These are phyloP conservation scores for Fregata magnificens DNA, from an alignment of 2,113 vertebrate species.

Conservation along the genomic window DNA sequence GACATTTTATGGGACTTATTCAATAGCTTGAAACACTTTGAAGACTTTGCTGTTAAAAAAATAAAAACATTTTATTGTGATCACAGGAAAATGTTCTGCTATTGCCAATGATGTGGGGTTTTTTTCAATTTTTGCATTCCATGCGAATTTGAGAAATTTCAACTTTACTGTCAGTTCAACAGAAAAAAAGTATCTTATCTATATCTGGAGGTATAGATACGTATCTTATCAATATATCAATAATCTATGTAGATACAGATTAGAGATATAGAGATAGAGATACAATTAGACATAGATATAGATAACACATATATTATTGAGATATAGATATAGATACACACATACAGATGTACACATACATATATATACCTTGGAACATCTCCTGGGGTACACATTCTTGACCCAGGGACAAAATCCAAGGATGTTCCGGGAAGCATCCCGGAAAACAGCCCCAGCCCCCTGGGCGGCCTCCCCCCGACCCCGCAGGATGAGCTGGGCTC, in stretches of 20 bases:
- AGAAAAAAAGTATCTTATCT: fast-evolving
- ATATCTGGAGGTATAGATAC: no score
- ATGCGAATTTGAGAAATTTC: background rate
- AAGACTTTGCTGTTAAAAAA: background rate
- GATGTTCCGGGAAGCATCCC: background rate
- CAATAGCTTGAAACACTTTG: background rate
- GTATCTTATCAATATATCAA: no score
- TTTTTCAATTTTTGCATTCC: background rate
- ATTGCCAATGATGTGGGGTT: fast-evolving
- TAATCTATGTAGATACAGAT: background rate
- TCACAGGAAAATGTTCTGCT: background rate
- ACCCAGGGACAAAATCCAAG: background rate
- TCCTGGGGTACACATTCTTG: no score
- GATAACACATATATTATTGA: background rate
- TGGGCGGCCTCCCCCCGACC: background rate
- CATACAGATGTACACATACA: fast-evolving
- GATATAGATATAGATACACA: no score
- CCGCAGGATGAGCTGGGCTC: no score
- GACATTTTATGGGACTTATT: background rate
- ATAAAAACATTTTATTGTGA: background rate
- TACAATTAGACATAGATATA: background rate
- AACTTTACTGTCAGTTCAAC: background rate
- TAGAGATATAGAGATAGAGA: background rate
- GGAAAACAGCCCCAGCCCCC: background rate
- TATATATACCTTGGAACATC: no score